Evolutionary conservation across 2,113 vertebrate genomes (phyloP).

Genomic region (Hiodon alosoides): DNA sequence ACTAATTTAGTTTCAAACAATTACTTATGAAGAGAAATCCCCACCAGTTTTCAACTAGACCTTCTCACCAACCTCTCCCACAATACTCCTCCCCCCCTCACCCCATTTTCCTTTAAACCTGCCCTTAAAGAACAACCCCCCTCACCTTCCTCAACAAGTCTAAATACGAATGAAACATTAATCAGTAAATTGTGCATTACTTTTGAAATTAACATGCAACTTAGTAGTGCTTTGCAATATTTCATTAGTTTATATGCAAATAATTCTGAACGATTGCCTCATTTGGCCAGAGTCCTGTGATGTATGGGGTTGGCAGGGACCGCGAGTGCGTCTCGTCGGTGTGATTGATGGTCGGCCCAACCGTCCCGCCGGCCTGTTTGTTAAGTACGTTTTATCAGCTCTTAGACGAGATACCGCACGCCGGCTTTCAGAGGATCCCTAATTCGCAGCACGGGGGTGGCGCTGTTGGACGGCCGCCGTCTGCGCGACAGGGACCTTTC

Average conservation of each 20-base stretch:
- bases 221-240: constrained; percentile 90
- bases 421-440: background rate
- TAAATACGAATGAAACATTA: constrained; percentile 85
- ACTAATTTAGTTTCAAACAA: no score
- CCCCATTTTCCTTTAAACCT: background rate
- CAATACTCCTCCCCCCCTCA: background rate
- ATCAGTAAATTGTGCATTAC: constrained; percentile 98
- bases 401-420: constrained; percentile 25
- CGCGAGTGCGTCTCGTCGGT: constrained; percentile 1
- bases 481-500: no score
- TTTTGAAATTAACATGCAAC: constrained; percentile 91
- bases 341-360: constrained; percentile 38
- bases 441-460: background rate
- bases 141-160: background rate
- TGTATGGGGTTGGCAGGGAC: constrained; percentile 66
- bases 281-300: constrained; percentile 86
- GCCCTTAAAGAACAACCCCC: background rate
- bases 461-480: background rate
- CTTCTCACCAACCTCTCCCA: background rate
- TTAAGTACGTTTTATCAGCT: constrained; percentile 29
- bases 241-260: constrained; percentile 97
- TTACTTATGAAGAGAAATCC: no score
- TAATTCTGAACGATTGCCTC: constrained; percentile 95
- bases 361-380: constrained; percentile 29
- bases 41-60: no score